Conservation (phyloP, 64 coral and sea anemone species). For the Catalaphyllia jardinei region DNA sequence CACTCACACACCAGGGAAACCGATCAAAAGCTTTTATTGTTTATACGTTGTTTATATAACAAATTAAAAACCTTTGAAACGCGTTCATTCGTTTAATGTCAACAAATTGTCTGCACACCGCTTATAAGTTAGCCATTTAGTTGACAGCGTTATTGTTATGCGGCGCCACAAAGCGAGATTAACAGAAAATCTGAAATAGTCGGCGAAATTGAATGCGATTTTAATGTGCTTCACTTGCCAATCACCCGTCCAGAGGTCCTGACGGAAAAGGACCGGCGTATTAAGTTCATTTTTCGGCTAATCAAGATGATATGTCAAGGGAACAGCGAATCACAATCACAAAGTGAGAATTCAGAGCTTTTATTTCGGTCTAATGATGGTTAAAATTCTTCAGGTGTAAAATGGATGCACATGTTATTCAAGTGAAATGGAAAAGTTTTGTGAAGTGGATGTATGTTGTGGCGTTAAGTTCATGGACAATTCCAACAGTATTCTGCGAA, state of each 20-base stretch:
- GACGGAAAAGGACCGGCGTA: too few relatives aligned
- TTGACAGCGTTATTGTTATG: not conserved
- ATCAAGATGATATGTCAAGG: slow-evolving; percentile 5
- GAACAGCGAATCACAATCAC: not conserved
- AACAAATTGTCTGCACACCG: not conserved
- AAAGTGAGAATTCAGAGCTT: not conserved
- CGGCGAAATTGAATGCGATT: not conserved
- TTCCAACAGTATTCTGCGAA: not conserved
- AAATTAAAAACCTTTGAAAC: not conserved
- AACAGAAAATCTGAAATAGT: not conserved
- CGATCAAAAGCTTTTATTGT: not conserved
- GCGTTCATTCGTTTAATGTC: not conserved
- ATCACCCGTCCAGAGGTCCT: not conserved
- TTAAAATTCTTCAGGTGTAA: not conserved
- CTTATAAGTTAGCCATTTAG: not conserved
- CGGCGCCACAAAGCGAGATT: not conserved
- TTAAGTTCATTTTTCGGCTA: slow-evolving; percentile 5
- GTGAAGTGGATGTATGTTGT: not conserved
- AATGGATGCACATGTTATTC: not conserved
- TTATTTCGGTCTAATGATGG: not conserved
- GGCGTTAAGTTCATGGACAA: not conserved
- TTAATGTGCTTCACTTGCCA: not conserved
- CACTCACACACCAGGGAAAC: not conserved
- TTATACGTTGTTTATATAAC: not conserved
- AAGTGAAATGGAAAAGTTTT: not conserved